Evolutionary conservation across 2,888 invertebrate species (phyloP).

Genomic region (Thera obeliscata): DNA sequence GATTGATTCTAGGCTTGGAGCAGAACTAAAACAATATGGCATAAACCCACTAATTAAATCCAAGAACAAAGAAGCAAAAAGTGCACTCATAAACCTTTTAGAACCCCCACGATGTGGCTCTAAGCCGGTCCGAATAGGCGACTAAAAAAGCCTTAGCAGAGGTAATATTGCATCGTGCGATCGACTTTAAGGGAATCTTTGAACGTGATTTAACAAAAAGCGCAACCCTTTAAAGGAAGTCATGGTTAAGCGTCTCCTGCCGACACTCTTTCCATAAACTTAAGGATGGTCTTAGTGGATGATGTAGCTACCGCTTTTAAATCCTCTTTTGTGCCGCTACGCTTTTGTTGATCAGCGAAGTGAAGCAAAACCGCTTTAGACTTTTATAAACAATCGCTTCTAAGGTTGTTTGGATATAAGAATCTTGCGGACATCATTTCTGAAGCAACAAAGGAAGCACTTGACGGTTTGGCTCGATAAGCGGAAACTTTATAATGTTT

Average conservation of each 20-base stretch:
- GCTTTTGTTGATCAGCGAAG: constrained; percentile 76
- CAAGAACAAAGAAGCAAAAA: constrained; percentile 71
- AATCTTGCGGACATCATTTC: constrained; percentile 64
- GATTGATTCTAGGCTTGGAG: constrained; percentile 39
- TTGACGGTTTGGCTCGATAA: constrained; percentile 45
- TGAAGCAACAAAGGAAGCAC: constrained; percentile 55
- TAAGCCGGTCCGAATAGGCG: constrained; percentile 60
- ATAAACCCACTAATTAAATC: constrained; percentile 75
- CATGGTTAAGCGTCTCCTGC: constrained; percentile 75
- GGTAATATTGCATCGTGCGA: constrained; percentile 69
- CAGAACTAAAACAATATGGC: constrained; percentile 66
- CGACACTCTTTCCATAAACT: constrained; percentile 78
- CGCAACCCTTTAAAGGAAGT: constrained; percentile 81
- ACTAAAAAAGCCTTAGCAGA: constrained; percentile 65
- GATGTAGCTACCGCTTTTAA: constrained; percentile 79
- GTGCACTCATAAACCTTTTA: constrained; percentile 66
- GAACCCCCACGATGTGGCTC: constrained; percentile 77
- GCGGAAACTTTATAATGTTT: constrained; percentile 40
- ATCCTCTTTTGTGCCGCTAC: constrained; percentile 79
- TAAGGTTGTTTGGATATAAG: constrained; percentile 63
- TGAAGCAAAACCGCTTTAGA: constrained; percentile 67
- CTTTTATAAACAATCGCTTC: constrained; percentile 75
- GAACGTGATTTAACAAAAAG: constrained; percentile 79
- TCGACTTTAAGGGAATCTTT: constrained; percentile 65
- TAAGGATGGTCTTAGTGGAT: constrained; percentile 79